Base-by-base conservation (phyloP, 1,140 invertebrate species). In the Heliconius congener region DNA sequence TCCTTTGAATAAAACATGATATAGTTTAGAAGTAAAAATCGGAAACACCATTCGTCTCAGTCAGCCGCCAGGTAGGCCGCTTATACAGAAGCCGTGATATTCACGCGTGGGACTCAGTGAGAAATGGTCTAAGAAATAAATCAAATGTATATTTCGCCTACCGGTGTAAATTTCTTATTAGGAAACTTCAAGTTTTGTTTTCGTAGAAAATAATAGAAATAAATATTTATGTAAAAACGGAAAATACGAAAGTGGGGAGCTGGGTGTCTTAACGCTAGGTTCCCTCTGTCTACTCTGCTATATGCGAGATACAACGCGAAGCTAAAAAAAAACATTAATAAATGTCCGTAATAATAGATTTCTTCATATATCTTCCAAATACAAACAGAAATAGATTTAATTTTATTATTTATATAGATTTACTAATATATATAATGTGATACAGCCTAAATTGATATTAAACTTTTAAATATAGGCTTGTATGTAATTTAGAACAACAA, bases 61-160 rank as follows among this genome's bases (percentile, higher is more conserved):
- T 79, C 78, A 74, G 37, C 72, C 77, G 11, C 37, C 60, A 74
- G 73, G 78, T 79, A 79, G 60, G 27, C 78, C 57, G 75, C 75
- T 79, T 74, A 79, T 75, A 66, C 0, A 27, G 60, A 27, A 66
- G 60, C 60, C 27, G 60, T 66, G 60, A 66, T 66, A 27, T 30
- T 13, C 23, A 66, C 60, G n/a, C 60, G 60, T 66, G 73, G n/a
- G 73, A 79, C 74, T 74, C 75, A 55, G 73, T 66, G 30, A 79
- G 42, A 73, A 74, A 71, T 55, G 55, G 57, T 30, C 46, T 52
- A 3, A 11, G 37, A 66, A 27, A 66, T 66, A 23, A 19, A 57
- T 74, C 27, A 57, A 39, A 50, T 19, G 42, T 39, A 30, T 19
- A 66, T 39, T 16, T 75, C 13, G 55, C 13, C 23, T 66, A 66